Conservation (phyloP, 2,113 vertebrate genomes). For the Turnix velox region DNA sequence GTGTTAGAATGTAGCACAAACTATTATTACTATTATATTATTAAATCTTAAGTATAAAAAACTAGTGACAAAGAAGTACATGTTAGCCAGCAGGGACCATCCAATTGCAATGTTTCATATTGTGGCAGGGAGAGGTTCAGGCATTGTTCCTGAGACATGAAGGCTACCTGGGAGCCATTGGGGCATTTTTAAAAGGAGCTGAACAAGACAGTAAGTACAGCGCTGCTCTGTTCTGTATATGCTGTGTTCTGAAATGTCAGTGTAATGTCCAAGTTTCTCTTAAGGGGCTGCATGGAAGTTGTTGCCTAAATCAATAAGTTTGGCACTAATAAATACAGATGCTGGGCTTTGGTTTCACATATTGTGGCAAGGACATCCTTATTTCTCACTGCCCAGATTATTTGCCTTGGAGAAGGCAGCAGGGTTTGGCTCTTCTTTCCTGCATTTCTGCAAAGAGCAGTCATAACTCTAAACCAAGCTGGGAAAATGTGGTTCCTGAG, state of each 20-base stretch:
- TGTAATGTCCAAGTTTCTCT: conserved; percentile 50
- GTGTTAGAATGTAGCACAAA: conserved; percentile 44
- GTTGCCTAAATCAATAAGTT: conserved; percentile 22
- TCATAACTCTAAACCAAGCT: not conserved
- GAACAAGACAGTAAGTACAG: conserved; percentile 95
- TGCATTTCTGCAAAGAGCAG: not conserved
- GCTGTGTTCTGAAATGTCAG: conserved; percentile 57
- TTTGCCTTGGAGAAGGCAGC: not conserved
- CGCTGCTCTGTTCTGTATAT: conserved; percentile 31
- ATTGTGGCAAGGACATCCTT: not conserved
- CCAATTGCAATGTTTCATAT: conserved; percentile 61
- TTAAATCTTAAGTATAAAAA: conserved; percentile 53
- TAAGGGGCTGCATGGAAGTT: conserved; percentile 48
- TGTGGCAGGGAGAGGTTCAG: conserved; percentile 91
- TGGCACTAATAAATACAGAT: conserved; percentile 14
- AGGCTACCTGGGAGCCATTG: conserved; percentile 96
- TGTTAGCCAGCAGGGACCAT: conserved; percentile 52
- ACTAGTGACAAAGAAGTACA: conserved; percentile 45
- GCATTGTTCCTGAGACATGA: conserved; percentile 97
- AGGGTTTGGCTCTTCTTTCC: not conserved
- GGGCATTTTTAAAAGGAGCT: conserved; percentile 96
- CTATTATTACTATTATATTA: conserved; percentile 30
- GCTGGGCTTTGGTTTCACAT: conserved; percentile 33
- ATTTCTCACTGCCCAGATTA: not conserved
- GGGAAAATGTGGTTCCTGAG: not conserved